Evolutionary conservation across 2,888 invertebrate genomes (phyloP), one percentile per base, ranked within the genome.

Genomic region (Girardia tigrina): DNA sequence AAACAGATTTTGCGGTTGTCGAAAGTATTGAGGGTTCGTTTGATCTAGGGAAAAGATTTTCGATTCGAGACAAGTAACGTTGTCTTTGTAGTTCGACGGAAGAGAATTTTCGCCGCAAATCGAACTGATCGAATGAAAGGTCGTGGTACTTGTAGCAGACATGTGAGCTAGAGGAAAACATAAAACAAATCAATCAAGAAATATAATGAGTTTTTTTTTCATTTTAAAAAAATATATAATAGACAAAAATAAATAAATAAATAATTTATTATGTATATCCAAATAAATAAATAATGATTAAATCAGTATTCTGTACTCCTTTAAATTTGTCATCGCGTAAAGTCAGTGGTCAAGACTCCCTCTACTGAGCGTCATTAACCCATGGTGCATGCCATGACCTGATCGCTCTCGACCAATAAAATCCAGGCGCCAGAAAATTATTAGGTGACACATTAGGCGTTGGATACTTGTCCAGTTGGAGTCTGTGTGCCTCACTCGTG

Each of bases 311-410:
- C 23, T 56, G 56, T 56, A 56, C 56, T 56, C 56, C 56, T 56
- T 8, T 56, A 56, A 56, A 56, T 56, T 56, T 56, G 56, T 56
- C 56, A 56, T 56, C 56, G 56, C 56, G n/a, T 20, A 56, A 56
- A 56, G 56, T 56, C 56, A 56, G 56, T 56, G 56, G 56, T 56
- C 56, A 56, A 56, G 56, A 56, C 56, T 56, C 56, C 56, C 56
- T 56, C 56, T 56, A 56, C 56, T 56, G 56, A 56, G 56, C 56
- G 56, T 56, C 56, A 56, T 56, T 56, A 56, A 56, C 56, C 56
- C 56, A 56, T 56, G n/a, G 56, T 56, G 56, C 56, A 56, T 56
- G 56, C 8, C 56, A 56, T 56, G 56, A 56, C 56, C 56, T 56
- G 23, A 56, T 56, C 56, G 56, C 56, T 56, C 56, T 56, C 56